Evolutionary conservation across 1,140 invertebrate genomes (phyloP), one percentile per base, ranked within the genome.

Genomic region (Microvelia longipes): DNA sequence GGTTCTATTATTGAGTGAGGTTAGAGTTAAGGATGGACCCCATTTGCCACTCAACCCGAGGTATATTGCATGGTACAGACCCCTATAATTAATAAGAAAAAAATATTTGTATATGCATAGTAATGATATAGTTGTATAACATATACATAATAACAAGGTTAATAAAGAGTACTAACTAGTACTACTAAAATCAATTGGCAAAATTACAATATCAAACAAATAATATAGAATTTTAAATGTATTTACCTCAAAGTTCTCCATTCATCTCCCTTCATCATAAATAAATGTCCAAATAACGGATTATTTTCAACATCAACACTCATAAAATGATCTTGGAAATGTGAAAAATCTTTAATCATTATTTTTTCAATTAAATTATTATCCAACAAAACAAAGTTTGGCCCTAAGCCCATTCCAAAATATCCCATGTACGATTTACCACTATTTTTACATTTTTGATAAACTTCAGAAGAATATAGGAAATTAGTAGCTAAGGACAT

Each of bases 161-260:
- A n/a, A n/a, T n/a, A n/a, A n/a, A n/a, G n/a, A n/a, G n/a, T n/a
- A n/a, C n/a, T n/a, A n/a, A n/a, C n/a, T n/a, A n/a, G n/a, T n/a
- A n/a, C n/a, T n/a, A n/a, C n/a, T n/a, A n/a, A n/a, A n/a, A n/a
- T n/a, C n/a, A n/a, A n/a, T n/a, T n/a, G n/a, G n/a, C n/a, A n/a
- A n/a, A n/a, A n/a, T n/a, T n/a, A n/a, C n/a, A n/a, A n/a, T n/a
- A n/a, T n/a, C n/a, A n/a, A n/a, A n/a, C n/a, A n/a, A n/a, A n/a
- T n/a, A n/a, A n/a, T n/a, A n/a, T n/a, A n/a, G n/a, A n/a, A n/a
- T n/a, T n/a, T n/a, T n/a, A n/a, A n/a, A n/a, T n/a, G n/a, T n/a
- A n/a, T n/a, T n/a, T 11, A 78, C 64, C 86, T 77, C 25, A 87
- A 77, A 60, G 81, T 76, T 67, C 82, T 81, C 80, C 80, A 70